Percentiles rank a stretch among this genome's conserved stretches.
These are phyloP conservation scores for Pocillopora verrucosa DNA, from an alignment of 64 coral and sea anemone species.

Conservation along the genomic window DNA sequence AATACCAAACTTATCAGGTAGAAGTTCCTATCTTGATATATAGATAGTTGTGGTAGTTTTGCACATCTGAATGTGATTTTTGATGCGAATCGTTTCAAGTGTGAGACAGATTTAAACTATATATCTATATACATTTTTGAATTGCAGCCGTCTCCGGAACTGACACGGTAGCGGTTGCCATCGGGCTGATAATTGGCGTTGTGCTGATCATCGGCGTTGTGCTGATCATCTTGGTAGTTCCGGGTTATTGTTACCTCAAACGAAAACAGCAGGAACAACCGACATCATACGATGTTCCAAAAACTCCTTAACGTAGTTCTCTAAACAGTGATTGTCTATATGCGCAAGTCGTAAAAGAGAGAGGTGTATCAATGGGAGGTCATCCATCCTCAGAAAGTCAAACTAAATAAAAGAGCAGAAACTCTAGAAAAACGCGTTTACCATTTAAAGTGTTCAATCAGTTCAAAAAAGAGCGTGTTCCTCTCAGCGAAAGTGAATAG, in stretches of 20 bases:
- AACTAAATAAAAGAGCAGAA: slow-evolving; percentile 19
- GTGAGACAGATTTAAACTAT: neutral
- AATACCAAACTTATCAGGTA: no score
- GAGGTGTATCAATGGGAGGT: neutral
- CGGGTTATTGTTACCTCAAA: neutral
- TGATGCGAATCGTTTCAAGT: no score
- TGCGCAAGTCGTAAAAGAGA: neutral
- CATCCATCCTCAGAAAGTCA: neutral
- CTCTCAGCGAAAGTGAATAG: neutral
- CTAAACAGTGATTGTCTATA: slow-evolving; percentile 33
- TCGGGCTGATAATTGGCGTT: neutral
- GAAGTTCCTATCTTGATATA: no score
- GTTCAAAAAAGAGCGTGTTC: neutral
- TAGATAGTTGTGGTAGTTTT: no score
- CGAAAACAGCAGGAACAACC: slow-evolving; percentile 5
- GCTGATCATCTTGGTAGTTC: slow-evolving; percentile 22
- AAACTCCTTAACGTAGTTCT: slow-evolving; percentile 34
- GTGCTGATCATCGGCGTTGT: neutral
- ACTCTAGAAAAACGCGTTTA: neutral
- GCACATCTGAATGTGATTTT: no score
- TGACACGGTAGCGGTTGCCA: neutral
- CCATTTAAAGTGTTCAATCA: neutral
- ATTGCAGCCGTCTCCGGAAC: neutral
- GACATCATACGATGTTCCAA: slow-evolving; percentile 51
- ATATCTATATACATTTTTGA: neutral